Evolutionary conservation across 2,888 invertebrate species (phyloP), one percentile per base, ranked within the genome.

Genomic region (Polia nebulosa): DNA sequence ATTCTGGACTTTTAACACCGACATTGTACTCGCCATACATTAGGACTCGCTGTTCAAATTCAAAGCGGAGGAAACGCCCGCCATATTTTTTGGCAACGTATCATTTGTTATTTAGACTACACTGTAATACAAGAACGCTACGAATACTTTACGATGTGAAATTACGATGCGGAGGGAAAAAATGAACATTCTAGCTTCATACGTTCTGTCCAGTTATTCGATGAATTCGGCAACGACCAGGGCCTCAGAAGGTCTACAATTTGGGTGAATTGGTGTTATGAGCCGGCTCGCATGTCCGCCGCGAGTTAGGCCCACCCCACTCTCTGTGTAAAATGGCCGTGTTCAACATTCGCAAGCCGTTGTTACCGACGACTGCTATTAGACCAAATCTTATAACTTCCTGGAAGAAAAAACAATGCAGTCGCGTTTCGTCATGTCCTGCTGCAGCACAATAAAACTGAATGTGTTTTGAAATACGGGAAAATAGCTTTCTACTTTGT

Each of bases 251-350:
- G 74, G 83, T 78, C 80, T 85, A 76, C 84, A 86, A 85, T 88
- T 87, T 85, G 72, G 72, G 62, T 67, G 81, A 82, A 84, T 81
- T 75, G 78, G 82, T 80, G 82, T 81, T 85, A 82, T 81, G 81
- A 85, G 72, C 73, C 78, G 67, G 81, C 80, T 90, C 74, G 89
- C 88, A 84, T 88, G 90, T 85, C 85, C 78, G 61, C 73, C 52
- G 65, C 62, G 78, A 84, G 87, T 87, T 85, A 85, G 76, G 64
- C 62, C 73, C 61, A 59, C 66, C 76, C 74, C 61, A 58, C 64
- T 72, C 83, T 58, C 84, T 77, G 84, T 87, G 89, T 87, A 83
- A 88, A 89, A 86, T 85, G 85, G 84, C 76, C 83, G 85, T 86
- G 86, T 89, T 86, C 79, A 80, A 87, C 83, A 82, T 78, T 80